These are phyloP conservation scores for Anoplopoma fimbria DNA, from an alignment of 2,113 vertebrate genomes.

Conservation along the genomic window DNA sequence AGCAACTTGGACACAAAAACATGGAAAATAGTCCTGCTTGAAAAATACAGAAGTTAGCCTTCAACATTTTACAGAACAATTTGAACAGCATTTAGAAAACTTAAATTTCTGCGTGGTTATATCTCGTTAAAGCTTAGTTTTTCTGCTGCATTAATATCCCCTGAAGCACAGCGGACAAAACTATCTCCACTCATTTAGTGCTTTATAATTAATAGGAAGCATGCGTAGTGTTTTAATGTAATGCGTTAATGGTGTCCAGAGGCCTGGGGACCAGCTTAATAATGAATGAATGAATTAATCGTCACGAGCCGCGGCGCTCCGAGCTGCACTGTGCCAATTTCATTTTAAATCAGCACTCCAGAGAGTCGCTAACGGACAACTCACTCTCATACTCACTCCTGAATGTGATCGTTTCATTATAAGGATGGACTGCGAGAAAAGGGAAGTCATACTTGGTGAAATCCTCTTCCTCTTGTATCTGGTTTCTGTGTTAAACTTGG, in stretches of 20 bases:
- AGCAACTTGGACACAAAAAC: too few relatives aligned
- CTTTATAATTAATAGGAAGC: slow-evolving; percentile 55
- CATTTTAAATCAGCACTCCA: slow-evolving; percentile 42
- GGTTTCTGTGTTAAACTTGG: background rate
- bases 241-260: slow-evolving; percentile 40
- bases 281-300: slow-evolving; percentile 31
- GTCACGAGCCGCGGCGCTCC: slow-evolving; percentile 23
- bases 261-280: slow-evolving; percentile 24
- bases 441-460: too few relatives aligned
- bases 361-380: background rate
- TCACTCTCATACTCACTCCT: background rate
- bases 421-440: too few relatives aligned
- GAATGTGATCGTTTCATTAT: background rate
- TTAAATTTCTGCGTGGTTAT: background rate
- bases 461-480: too few relatives aligned
- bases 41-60: too few relatives aligned
- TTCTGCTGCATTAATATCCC: background rate
- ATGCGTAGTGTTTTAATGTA: slow-evolving; percentile 41
- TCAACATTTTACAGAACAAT: background rate
- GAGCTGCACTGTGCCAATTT: slow-evolving; percentile 10
- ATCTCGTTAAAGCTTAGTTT: background rate
- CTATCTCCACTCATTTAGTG: slow-evolving; percentile 12
- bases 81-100: background rate
- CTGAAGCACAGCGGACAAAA: slow-evolving; percentile 6
- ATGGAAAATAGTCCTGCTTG: too few relatives aligned